phyloP scores from a whole-genome alignment of 1,140 invertebrate species.

The Drosophila pallidifrons region DNA sequence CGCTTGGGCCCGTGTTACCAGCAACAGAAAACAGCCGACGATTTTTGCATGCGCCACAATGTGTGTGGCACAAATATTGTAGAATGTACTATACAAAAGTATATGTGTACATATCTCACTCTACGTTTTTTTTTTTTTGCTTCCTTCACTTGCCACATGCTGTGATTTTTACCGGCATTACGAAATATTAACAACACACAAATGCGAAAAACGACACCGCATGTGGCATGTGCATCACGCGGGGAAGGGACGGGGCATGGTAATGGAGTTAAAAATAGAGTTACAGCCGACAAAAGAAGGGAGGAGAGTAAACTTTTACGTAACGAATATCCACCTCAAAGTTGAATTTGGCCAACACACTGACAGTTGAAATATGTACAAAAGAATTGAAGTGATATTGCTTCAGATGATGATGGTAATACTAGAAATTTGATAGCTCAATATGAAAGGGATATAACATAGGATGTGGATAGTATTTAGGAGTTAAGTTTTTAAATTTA shows the following conservation, averaged over 20 bases:
- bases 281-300: neutral
- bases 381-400: neutral
- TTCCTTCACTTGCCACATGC: slow-evolving; percentile 60
- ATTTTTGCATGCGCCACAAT: slow-evolving; percentile 66
- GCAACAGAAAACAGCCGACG: slow-evolving; percentile 39
- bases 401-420: no score
- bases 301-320: slow-evolving; percentile 2
- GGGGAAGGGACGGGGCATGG: slow-evolving; percentile 12
- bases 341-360: neutral
- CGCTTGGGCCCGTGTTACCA: slow-evolving; percentile 20
- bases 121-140: slow-evolving; percentile 34
- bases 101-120: neutral
- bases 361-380: no score
- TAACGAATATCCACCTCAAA: slow-evolving; percentile 40
- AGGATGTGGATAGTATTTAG: no score
- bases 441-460: no score
- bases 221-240: slow-evolving; percentile 30
- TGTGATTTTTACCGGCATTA: slow-evolving; percentile 80
- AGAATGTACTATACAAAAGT: neutral
- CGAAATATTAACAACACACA: slow-evolving; percentile 75
- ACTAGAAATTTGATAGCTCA: no score
- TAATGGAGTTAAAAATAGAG: slow-evolving; percentile 51
- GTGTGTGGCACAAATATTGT: slow-evolving; percentile 24
- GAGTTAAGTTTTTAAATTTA: no score
- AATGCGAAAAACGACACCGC: slow-evolving; percentile 55